These are phyloP conservation scores for Aphaenogaster rudis DNA, from an alignment of 1,140 invertebrate genomes.

Conservation along the genomic window DNA sequence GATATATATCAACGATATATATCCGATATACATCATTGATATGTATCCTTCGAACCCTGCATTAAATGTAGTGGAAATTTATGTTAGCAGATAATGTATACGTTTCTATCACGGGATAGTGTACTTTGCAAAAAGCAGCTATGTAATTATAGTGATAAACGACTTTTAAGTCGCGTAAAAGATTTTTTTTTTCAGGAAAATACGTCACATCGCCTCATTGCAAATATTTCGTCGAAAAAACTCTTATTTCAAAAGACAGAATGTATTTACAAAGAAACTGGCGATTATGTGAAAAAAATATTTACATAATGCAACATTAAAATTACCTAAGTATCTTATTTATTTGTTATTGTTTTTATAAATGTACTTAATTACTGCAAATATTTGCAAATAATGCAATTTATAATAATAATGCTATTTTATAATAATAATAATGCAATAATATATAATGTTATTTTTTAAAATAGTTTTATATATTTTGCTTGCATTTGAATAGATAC, in stretches of 20 bases:
- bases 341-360: background rate
- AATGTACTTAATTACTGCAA: background rate
- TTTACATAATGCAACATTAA: background rate
- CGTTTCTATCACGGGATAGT: background rate
- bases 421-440: too few relatives aligned
- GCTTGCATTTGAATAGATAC: background rate
- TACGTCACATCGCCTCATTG: background rate
- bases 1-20: too few relatives aligned
- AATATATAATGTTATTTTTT: background rate
- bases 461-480: background rate
- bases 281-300: background rate
- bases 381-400: too few relatives aligned
- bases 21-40: too few relatives aligned
- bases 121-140: background rate
- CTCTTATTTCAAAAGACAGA: background rate
- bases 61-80: constrained; percentile 6
- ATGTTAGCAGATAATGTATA: constrained; percentile 2
- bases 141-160: constrained; percentile 25
- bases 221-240: background rate
- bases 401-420: too few relatives aligned
- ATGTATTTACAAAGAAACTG: background rate
- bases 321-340: background rate
- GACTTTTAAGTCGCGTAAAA: background rate
- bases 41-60: too few relatives aligned
- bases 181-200: background rate